phyloP scores from a whole-genome alignment of 2,113 vertebrate genomes.

The Camelus dromedarius region DNA sequence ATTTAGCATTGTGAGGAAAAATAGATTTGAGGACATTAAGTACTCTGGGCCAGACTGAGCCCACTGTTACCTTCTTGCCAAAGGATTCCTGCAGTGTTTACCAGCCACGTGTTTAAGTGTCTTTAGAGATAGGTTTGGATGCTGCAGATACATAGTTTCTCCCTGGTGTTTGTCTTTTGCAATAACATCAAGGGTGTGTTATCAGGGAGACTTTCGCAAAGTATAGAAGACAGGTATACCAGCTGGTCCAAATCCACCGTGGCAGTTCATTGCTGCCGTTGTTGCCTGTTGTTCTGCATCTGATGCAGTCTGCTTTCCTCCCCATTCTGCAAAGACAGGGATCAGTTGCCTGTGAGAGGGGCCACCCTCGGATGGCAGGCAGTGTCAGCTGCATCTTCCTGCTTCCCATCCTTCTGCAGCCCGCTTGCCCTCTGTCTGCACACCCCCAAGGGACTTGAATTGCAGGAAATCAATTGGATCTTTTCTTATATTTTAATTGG shows the following conservation, averaged over 20 bases:
- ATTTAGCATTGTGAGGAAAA: not conserved
- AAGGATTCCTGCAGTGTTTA: not conserved
- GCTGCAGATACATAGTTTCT: not conserved
- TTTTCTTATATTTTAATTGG: constrained; percentile 7
- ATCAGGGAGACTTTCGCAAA: not conserved
- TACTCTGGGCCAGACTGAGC: not conserved
- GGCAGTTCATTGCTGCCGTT: fast-evolving
- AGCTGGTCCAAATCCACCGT: fast-evolving
- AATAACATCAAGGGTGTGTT: not conserved
- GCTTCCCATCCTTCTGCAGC: fast-evolving
- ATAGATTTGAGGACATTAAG: not conserved
- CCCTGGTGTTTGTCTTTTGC: not conserved
- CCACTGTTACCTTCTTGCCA: not conserved
- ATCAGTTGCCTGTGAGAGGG: not conserved
- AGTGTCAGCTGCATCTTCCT: fast-evolving
- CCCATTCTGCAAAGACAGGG: too few species aligned
- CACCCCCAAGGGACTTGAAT: too few species aligned
- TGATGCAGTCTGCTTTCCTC: not conserved
- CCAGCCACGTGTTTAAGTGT: not conserved
- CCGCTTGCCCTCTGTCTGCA: not conserved
- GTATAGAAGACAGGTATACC: not conserved
- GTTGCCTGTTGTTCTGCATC: not conserved
- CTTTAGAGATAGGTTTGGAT: not conserved
- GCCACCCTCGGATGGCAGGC: too few species aligned
- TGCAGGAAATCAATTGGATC: not conserved